Conservation (phyloP, 2,797 vertebrate species). For the Anguilla marmorata region DNA sequence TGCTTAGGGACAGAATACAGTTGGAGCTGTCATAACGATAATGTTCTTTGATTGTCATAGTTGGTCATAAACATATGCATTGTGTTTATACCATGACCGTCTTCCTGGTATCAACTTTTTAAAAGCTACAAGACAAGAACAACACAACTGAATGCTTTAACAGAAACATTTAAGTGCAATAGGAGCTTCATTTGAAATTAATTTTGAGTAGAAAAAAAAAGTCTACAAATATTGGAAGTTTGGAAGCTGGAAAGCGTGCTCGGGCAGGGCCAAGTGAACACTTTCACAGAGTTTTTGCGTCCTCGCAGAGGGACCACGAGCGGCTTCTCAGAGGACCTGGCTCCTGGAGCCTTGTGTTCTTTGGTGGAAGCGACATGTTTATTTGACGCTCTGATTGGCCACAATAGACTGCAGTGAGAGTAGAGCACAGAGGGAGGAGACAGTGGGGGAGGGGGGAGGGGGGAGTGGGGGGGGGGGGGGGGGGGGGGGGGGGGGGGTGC, state of each 20-base stretch:
- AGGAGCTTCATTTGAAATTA: neutral
- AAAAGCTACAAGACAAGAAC: too few species aligned
- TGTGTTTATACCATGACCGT: neutral
- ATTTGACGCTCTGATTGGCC: neutral
- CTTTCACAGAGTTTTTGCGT: neutral
- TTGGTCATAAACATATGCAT: neutral
- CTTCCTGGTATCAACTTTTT: too few species aligned
- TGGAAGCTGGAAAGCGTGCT: neutral
- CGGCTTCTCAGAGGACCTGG: neutral
- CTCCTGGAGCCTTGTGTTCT: neutral
- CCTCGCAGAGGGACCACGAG: neutral
- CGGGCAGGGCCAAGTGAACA: neutral
- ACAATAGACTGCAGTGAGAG: neutral
- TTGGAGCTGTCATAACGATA: neutral
- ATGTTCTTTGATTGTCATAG: neutral
- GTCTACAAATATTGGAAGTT: too few species aligned
- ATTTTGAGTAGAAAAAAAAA: neutral
- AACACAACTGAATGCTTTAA: too few species aligned
- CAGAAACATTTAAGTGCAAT: too few species aligned
- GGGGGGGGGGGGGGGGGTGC: too few species aligned
- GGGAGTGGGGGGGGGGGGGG: neutral
- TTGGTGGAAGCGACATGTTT: neutral
- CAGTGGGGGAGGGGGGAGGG: neutral
- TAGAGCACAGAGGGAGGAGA: neutral
- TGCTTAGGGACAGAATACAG: neutral